Percentiles rank a stretch among this genome's conserved stretches.
These are phyloP conservation scores for Aselliscus stoliczkanus DNA, from an alignment of 2,797 vertebrate species.

Conservation along the genomic window DNA sequence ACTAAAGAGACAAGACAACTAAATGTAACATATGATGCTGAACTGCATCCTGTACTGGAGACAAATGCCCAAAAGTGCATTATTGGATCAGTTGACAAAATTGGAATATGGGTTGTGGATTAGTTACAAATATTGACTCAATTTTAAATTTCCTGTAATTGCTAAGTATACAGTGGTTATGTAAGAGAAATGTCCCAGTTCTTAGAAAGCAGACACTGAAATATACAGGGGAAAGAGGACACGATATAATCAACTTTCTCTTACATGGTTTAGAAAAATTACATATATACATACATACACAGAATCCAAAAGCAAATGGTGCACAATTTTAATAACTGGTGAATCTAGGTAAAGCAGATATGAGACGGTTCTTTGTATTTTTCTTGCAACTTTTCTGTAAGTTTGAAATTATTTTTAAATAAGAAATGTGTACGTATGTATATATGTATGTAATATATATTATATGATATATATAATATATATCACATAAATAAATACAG, in stretches of 20 bases:
- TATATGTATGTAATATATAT: no score
- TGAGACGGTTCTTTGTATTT: neutral
- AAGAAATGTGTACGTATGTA: neutral
- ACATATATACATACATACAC: neutral
- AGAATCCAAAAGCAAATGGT: neutral
- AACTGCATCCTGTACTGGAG: neutral
- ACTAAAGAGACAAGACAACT: neutral
- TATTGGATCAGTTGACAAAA: neutral
- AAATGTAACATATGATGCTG: neutral
- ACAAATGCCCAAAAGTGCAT: neutral
- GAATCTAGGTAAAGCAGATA: neutral
- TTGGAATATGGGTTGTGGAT: neutral
- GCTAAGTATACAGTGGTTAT: neutral
- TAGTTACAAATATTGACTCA: neutral
- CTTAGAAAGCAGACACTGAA: neutral
- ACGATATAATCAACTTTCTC: neutral
- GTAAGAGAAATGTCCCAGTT: neutral
- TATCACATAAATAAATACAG: neutral
- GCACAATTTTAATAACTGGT: neutral
- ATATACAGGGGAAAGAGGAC: neutral
- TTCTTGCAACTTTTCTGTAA: neutral
- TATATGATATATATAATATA: neutral
- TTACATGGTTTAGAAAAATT: neutral
- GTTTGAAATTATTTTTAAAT: neutral
- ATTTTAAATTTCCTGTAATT: neutral